phyloP scores from a whole-genome alignment of 1,140 invertebrate genomes.

The Kradibia gibbosae region DNA sequence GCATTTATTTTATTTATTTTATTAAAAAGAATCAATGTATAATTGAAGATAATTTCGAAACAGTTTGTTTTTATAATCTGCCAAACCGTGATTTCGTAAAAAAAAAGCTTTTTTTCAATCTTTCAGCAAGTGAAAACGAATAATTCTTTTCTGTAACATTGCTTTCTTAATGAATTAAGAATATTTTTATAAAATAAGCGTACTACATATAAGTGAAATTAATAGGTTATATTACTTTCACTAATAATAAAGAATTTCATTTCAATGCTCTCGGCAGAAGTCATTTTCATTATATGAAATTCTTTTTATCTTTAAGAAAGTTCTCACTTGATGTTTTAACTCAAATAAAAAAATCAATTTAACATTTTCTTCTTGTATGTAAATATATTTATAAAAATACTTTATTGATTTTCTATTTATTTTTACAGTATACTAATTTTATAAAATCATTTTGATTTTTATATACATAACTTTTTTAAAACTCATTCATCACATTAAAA shows the following conservation, averaged over 20 bases:
- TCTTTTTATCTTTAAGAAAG: not conserved
- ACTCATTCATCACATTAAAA: no score
- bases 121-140: not conserved
- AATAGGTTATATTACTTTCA: slow-evolving; percentile 8
- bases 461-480: no score
- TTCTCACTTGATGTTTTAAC: not conserved
- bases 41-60: not conserved
- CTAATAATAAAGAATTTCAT: not conserved
- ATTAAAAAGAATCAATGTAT: not conserved
- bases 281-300: not conserved
- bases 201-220: not conserved
- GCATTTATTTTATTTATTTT: not conserved
- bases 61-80: not conserved
- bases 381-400: no score
- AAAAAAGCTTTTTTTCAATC: not conserved
- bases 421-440: no score
- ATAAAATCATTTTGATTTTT: no score
- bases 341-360: not conserved
- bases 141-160: not conserved
- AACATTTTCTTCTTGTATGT: not conserved
- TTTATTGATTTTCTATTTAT: no score
- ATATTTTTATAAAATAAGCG: not conserved
- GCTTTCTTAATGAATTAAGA: not conserved
- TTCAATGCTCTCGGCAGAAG: not conserved
- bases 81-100: not conserved